Percentiles rank a stretch among this genome's conserved stretches.
These are phyloP conservation scores for Drosophila seguyi DNA, from an alignment of 1,140 invertebrate species.

Conservation along the genomic window DNA sequence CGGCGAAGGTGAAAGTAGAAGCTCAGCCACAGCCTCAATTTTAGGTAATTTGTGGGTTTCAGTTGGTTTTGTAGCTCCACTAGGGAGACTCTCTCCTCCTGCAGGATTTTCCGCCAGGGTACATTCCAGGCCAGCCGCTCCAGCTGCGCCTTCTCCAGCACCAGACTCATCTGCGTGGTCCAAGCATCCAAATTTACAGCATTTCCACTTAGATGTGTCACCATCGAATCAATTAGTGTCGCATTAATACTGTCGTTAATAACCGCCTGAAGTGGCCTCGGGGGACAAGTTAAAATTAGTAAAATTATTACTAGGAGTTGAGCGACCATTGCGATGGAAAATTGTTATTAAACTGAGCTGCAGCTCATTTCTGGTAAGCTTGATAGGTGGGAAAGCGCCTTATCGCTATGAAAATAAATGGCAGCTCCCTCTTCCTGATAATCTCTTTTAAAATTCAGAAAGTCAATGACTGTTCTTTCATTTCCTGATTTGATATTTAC, in stretches of 20 bases:
- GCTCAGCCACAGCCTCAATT: slow-evolving; percentile 48
- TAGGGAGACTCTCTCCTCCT: not conserved
- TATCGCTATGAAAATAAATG: slow-evolving; percentile 16
- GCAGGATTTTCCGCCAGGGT: slow-evolving; percentile 19
- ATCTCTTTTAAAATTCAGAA: slow-evolving; percentile 9
- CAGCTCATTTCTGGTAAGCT: not conserved
- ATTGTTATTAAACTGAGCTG: slow-evolving; percentile 27
- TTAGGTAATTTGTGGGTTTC: slow-evolving; percentile 37
- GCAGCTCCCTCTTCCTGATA: not conserved
- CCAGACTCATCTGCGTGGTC: slow-evolving; percentile 34
- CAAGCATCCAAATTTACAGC: slow-evolving; percentile 35
- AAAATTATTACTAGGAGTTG: slow-evolving; percentile 5
- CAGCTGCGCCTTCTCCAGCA: slow-evolving; percentile 14
- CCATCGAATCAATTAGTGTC: slow-evolving; percentile 3
- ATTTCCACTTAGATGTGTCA: slow-evolving; percentile 15
- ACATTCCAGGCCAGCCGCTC: slow-evolving; percentile 54
- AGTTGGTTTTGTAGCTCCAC: slow-evolving; percentile 32
- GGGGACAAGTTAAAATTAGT: slow-evolving; percentile 4
- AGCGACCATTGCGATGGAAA: slow-evolving; percentile 33
- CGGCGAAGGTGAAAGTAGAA: slow-evolving; percentile 49
- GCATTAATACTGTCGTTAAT: not conserved
- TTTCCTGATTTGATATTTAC: slow-evolving; percentile 21
- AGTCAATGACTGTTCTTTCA: slow-evolving; percentile 10
- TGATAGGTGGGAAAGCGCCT: not conserved
- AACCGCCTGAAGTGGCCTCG: not conserved